phyloP scores from a whole-genome alignment of 2,888 invertebrate species.

The Deilephila porcellus region DNA sequence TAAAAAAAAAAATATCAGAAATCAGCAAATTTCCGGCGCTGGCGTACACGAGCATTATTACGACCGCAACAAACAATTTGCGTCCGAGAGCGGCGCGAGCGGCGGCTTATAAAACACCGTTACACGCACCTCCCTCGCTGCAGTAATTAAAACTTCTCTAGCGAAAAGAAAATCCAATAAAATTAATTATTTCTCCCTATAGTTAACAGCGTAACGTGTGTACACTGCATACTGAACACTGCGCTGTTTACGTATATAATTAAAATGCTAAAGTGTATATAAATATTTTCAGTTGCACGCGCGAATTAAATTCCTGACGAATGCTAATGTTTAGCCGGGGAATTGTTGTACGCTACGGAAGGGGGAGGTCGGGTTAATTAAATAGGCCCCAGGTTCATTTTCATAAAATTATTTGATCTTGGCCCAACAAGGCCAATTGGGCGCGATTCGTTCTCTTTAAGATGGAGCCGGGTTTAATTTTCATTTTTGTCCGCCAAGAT shows the following conservation, averaged over 20 bases:
- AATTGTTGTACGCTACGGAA: conserved; percentile 81
- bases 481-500: conserved; percentile 63
- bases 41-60: conserved; percentile 65
- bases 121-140: conserved; percentile 58
- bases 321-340: conserved; percentile 81
- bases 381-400: conserved; percentile 80
- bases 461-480: conserved; percentile 67
- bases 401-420: conserved; percentile 82
- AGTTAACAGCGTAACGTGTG: conserved; percentile 63
- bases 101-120: conserved; percentile 59
- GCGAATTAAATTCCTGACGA: conserved; percentile 79
- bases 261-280: conserved; percentile 69
- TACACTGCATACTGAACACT: conserved; percentile 39
- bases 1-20: too few species aligned
- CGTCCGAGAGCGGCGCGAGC: conserved; percentile 52
- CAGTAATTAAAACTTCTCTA: conserved; percentile 76
- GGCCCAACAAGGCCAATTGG: conserved; percentile 67
- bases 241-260: conserved; percentile 51
- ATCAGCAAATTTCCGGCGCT: conserved; percentile 59
- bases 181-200: conserved; percentile 69
- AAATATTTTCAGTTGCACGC: conserved; percentile 69
- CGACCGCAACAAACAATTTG: conserved; percentile 72
- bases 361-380: conserved; percentile 81
- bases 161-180: conserved; percentile 75
- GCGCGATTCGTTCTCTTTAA: conserved; percentile 65